phyloP scores from a whole-genome alignment of 2,888 invertebrate genomes.

The Teleogryllus oceanicus region DNA sequence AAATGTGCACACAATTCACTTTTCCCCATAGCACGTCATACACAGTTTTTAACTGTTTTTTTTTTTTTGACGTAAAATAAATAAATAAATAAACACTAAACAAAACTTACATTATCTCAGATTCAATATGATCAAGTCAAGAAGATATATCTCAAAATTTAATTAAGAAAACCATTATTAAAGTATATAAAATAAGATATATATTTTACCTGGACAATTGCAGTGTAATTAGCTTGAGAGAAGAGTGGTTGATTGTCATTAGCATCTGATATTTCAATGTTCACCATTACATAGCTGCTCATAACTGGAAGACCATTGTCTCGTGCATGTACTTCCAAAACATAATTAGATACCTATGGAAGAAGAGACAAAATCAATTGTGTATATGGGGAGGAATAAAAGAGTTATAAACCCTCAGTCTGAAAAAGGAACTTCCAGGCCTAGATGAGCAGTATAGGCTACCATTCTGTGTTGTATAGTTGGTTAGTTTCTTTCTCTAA shows the following conservation, averaged over 20 bases:
- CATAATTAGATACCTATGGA: constrained; percentile 58
- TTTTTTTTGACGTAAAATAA: too few relatives aligned
- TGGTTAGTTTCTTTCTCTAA: too few relatives aligned
- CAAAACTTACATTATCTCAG: neutral
- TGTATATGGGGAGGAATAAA: neutral
- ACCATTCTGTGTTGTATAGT: too few relatives aligned
- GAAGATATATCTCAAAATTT: neutral
- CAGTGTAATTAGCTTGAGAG: constrained; percentile 71
- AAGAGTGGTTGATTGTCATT: constrained; percentile 91
- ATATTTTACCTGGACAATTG: constrained; percentile 60
- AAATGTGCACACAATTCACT: too few relatives aligned
- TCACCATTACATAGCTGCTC: constrained; percentile 68
- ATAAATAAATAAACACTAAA: too few relatives aligned
- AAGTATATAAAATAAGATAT: neutral
- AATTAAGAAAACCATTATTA: neutral
- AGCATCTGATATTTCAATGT: constrained; percentile 79
- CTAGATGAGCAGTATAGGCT: too few relatives aligned
- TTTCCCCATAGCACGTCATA: too few relatives aligned
- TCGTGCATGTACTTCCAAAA: constrained; percentile 73
- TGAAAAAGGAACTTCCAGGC: too few relatives aligned
- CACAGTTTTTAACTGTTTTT: too few relatives aligned
- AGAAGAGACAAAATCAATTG: constrained; percentile 32
- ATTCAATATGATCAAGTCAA: neutral
- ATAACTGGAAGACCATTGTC: constrained; percentile 77
- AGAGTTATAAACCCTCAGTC: too few relatives aligned